These are phyloP conservation scores for Diplolepis rosae DNA, from an alignment of 2,888 invertebrate species.

Conservation along the genomic window DNA sequence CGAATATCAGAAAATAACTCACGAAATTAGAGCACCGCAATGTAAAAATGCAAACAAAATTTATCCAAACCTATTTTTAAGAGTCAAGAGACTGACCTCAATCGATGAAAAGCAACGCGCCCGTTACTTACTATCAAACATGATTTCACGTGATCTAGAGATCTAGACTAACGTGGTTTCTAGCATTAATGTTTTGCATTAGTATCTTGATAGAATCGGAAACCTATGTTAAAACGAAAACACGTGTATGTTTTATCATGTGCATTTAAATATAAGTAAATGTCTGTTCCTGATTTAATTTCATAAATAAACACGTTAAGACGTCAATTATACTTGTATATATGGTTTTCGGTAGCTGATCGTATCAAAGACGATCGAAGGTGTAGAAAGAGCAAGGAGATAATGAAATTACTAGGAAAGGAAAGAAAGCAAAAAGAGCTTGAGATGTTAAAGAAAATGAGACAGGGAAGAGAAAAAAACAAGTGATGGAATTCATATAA, in stretches of 20 bases:
- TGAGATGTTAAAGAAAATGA: neutral
- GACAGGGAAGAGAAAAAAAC: neutral
- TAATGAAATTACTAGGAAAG: neutral
- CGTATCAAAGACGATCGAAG: neutral
- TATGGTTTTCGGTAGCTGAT: neutral
- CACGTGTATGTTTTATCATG: constrained; percentile 1
- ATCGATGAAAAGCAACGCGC: neutral
- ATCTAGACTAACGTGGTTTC: neutral
- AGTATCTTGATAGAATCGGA: neutral
- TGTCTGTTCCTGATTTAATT: constrained; percentile 5
- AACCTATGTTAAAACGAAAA: neutral
- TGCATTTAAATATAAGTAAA: constrained; percentile 13
- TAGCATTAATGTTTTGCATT: neutral
- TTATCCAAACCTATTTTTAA: neutral
- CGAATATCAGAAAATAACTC: too few species aligned
- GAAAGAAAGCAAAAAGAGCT: neutral
- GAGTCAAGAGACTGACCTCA: neutral
- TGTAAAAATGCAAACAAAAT: neutral
- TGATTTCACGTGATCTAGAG: neutral
- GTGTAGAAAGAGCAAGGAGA: neutral
- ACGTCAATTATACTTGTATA: neutral
- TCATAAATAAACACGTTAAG: neutral
- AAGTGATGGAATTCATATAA: neutral
- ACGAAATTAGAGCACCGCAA: too few species aligned
- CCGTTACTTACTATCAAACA: neutral